Evolutionary conservation across 1,140 invertebrate species (phyloP), one percentile per base, ranked within the genome.

Genomic region (Saccostrea cuccullata): DNA sequence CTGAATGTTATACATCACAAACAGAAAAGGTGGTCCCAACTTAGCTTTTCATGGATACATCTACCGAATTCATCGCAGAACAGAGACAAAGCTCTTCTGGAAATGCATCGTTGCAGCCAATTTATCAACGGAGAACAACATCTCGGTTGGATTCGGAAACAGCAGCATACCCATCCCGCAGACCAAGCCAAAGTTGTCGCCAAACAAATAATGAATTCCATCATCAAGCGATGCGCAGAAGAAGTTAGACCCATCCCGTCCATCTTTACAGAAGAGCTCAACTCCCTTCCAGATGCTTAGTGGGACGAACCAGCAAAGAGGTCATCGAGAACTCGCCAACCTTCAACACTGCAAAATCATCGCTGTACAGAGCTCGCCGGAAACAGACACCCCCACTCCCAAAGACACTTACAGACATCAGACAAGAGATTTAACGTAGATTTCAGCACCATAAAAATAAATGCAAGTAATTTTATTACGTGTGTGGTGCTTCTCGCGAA

Each of bases 131-230:
- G 30, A 73, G 56, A 70, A 87, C 82, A 40, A 64, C 82, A 84
- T 84, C 2, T 55, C 73, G 13, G 1, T 58, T n/a, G 82, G 56
- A 67, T 84, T 87, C 23, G 56, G 58, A 60, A 30, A 36, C 82
- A 84, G 30, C 60, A 26, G n/a, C 87, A 88, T 40, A 88, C n/a
- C 47, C 87, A 88, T 55, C 83, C 87, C 26, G 82, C 82, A 40
- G 82, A 87, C 82, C 82, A 87, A 8, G 82, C n/a, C n/a, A n/a
- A n/a, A n/a, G n/a, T n/a, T n/a, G n/a, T n/a, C n/a, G n/a, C n/a
- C n/a, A n/a, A n/a, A n/a, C n/a, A n/a, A n/a, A n/a, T n/a, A n/a
- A n/a, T n/a, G n/a, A n/a, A n/a, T n/a, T n/a, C n/a, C n/a, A n/a
- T n/a, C n/a, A n/a, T n/a, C n/a, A n/a, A n/a, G n/a, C n/a, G n/a